A percentile compares a stretch with the other conserved stretches of the same genome.
These are phyloP conservation scores for Gorsachius goisagi DNA, from an alignment of 2,113 vertebrate genomes.

Conservation along the genomic window DNA sequence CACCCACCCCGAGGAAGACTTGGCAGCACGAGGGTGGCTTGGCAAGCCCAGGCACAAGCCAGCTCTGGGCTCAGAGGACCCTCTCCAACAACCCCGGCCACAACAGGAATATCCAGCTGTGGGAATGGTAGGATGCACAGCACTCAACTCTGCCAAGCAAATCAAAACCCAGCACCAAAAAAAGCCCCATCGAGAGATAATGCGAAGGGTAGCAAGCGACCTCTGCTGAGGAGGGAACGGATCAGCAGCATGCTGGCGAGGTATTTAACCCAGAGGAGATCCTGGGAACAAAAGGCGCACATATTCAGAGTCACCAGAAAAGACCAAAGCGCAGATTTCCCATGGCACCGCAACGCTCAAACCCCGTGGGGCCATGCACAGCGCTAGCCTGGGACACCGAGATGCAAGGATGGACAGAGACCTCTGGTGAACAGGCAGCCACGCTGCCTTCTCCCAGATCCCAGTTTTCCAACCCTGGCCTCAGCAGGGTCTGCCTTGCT, in stretches of 20 bases:
- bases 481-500: accelerated
- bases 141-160: background rate
- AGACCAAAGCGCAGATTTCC: background rate
- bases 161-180: background rate
- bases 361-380: accelerated
- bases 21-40: background rate
- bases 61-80: background rate
- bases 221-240: constrained; percentile 49
- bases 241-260: background rate
- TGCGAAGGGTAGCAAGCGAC: constrained; percentile 39
- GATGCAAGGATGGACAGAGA: accelerated
- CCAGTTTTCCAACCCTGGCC: background rate
- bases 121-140: background rate
- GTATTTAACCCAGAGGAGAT: background rate
- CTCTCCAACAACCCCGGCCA: background rate
- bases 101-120: background rate
- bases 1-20: background rate
- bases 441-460: background rate
- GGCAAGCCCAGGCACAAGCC: background rate
- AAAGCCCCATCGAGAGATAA: background rate
- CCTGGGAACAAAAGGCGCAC: background rate
- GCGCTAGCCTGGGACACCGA: accelerated
- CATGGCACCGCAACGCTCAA: background rate
- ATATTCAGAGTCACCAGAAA: background rate
- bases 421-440: accelerated